Percentiles rank a stretch among this genome's conserved stretches.
phyloP scores from a whole-genome alignment of 2,797 vertebrate species.

The Scarus forsteni region DNA sequence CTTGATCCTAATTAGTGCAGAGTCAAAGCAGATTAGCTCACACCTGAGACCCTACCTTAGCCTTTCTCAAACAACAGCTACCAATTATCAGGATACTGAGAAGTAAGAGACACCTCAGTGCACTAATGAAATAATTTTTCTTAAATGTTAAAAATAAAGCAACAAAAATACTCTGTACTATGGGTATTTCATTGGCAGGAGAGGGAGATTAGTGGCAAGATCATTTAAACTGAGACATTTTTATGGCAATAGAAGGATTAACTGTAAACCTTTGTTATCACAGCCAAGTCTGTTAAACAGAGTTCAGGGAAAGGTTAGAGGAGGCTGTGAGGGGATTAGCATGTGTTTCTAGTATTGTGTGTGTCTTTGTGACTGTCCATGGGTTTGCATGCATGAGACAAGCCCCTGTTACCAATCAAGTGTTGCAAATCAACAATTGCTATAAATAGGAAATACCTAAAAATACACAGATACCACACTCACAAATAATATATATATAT shows the following conservation, averaged over 20 bases:
- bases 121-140: neutral
- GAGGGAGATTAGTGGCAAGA: constrained; percentile 13
- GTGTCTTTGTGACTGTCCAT: constrained; percentile 3
- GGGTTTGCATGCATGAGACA: constrained; percentile 49
- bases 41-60: constrained; percentile 70
- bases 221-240: constrained; percentile 43
- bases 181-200: neutral
- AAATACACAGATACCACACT: constrained; percentile 8
- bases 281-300: constrained; percentile 39
- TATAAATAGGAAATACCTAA: constrained; percentile 67
- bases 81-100: constrained; percentile 38
- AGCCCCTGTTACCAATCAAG: constrained; percentile 32
- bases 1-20: constrained; percentile 78
- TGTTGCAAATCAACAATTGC: constrained; percentile 60
- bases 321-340: constrained; percentile 60
- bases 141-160: constrained; percentile 12
- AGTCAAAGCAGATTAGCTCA: constrained; percentile 74
- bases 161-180: neutral
- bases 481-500: no score
- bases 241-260: constrained; percentile 56
- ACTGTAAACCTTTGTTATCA: constrained; percentile 45
- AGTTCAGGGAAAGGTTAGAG: constrained; percentile 67
- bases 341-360: constrained; percentile 16
- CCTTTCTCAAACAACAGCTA: constrained; percentile 68
- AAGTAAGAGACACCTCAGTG: constrained; percentile 19